Percentiles rank a stretch among this genome's conserved stretches.
These are phyloP conservation scores for Cardiocondyla obscurior DNA, from an alignment of 1,140 invertebrate species.

Conservation along the genomic window DNA sequence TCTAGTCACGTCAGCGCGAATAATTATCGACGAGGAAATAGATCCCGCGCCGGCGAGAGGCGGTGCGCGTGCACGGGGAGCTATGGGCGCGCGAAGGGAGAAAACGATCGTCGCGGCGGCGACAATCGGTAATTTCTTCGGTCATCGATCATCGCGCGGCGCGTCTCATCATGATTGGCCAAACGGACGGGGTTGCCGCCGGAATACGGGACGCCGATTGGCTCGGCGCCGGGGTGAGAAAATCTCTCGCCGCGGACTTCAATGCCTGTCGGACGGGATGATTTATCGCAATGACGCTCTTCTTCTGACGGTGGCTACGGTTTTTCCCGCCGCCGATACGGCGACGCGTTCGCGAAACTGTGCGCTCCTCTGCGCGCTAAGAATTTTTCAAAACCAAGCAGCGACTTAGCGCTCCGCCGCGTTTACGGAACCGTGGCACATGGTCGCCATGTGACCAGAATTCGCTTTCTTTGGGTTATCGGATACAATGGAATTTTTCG, in stretches of 20 bases:
- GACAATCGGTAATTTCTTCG: constrained; percentile 73
- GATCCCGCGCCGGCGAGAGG: neutral
- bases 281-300: constrained; percentile 77
- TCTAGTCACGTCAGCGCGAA: constrained; percentile 42
- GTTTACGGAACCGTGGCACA: neutral
- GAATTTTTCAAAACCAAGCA: neutral
- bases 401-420: too few species aligned
- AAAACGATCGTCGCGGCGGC: constrained; percentile 40
- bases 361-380: neutral
- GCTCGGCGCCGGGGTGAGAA: constrained; percentile 74
- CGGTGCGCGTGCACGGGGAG: neutral
- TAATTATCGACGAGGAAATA: constrained; percentile 55
- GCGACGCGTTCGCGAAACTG: neutral
- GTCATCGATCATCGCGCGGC: constrained; percentile 77
- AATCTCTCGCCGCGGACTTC: constrained; percentile 69
- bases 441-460: neutral
- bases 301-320: constrained; percentile 57
- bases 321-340: constrained; percentile 35
- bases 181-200: constrained; percentile 51
- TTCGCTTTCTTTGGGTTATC: neutral
- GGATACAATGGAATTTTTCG: neutral
- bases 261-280: constrained; percentile 76
- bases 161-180: constrained; percentile 59
- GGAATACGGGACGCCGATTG: constrained; percentile 59
- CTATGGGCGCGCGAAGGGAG: constrained; percentile 5